phyloP scores from a whole-genome alignment of 2,113 vertebrate species.

The Actenoides lindsayi region DNA sequence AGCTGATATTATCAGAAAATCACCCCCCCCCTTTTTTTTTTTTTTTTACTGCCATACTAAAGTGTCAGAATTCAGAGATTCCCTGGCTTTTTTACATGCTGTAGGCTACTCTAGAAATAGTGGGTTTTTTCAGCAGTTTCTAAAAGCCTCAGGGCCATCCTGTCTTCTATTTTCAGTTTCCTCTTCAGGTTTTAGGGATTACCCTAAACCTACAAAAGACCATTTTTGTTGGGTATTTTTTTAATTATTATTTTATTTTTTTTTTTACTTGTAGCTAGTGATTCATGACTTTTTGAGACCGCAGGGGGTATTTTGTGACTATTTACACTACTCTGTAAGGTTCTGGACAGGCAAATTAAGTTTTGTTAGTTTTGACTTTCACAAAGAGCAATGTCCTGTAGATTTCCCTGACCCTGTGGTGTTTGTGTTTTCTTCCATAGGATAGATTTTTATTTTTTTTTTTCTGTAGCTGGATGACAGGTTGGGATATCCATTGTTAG shows the following conservation, averaged over 20 bases:
- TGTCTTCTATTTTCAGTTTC: conserved; percentile 66
- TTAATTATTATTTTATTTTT: neutral
- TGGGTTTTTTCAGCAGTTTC: conserved; percentile 19
- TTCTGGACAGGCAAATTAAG: neutral
- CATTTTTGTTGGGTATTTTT: neutral
- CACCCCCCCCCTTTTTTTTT: neutral
- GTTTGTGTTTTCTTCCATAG: neutral
- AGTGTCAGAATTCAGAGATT: conserved; percentile 24
- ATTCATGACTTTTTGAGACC: neutral
- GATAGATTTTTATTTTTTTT: neutral
- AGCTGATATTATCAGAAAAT: conserved; percentile 43
- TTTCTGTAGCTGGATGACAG: neutral
- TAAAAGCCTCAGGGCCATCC: conserved; percentile 63
- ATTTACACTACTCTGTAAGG: neutral
- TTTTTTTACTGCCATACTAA: neutral
- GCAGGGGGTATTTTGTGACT: neutral
- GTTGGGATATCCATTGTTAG: neutral
- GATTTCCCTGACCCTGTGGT: neutral
- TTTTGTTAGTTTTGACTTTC: neutral
- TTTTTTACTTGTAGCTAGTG: neutral
- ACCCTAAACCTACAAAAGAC: conserved; percentile 1
- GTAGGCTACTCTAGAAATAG: conserved; percentile 20
- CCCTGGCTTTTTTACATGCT: neutral
- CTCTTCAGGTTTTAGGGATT: conserved; percentile 63
- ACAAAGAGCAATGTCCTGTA: neutral